A percentile compares a stretch with the other conserved stretches of the same genome.
phyloP scores from a whole-genome alignment of 2,113 vertebrate genomes.

The Amblyornis subalaris region DNA sequence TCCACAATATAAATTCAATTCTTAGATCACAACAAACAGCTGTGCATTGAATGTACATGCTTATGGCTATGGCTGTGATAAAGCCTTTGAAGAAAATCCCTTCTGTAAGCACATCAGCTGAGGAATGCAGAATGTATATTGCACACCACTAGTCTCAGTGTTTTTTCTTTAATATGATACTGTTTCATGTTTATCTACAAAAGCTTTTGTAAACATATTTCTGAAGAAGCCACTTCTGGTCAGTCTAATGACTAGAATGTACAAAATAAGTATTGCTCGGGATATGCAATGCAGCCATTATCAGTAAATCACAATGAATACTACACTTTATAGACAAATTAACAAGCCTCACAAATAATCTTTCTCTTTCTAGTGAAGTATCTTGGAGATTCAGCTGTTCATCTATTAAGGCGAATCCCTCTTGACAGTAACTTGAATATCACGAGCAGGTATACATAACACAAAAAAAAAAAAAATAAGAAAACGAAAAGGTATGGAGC shows the following conservation, averaged over 20 bases:
- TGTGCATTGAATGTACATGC: background rate
- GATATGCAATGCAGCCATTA: background rate
- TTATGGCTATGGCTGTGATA: constrained; percentile 36
- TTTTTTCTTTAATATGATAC: background rate
- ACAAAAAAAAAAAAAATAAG: background rate
- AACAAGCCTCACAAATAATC: background rate
- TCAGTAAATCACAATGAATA: background rate
- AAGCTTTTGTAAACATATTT: constrained; percentile 37
- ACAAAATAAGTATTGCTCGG: background rate
- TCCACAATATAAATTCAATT: constrained; percentile 27
- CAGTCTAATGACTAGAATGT: background rate
- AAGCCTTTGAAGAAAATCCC: constrained; percentile 54
- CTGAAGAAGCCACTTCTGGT: constrained; percentile 15
- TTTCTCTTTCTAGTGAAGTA: background rate
- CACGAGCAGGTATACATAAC: background rate
- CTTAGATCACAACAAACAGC: constrained; percentile 39
- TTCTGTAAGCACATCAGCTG: constrained; percentile 1
- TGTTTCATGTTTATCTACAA: constrained; percentile 34
- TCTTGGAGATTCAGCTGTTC: background rate
- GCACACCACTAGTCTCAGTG: background rate
- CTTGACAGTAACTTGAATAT: background rate
- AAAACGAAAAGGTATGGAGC: background rate
- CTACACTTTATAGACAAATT: background rate
- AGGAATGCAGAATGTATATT: background rate
- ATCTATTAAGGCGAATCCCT: background rate